Conservation (phyloP, 2,113 vertebrate genomes). For the Oreochromis spilurus region DNA sequence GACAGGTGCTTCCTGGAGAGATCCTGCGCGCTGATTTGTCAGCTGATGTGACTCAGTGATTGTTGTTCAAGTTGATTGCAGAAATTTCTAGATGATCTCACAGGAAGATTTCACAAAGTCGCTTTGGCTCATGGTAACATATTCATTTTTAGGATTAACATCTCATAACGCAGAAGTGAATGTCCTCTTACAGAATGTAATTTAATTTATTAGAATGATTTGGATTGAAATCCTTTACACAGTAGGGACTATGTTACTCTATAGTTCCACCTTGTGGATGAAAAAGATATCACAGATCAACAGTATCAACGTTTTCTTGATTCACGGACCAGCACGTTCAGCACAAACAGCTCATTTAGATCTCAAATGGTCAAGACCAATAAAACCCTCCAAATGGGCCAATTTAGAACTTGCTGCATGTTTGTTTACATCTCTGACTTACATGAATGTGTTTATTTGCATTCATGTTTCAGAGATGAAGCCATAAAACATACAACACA, state of each 20-base stretch:
- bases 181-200: too few species aligned
- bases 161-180: neutral
- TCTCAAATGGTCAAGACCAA: neutral
- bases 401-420: rapidly evolving
- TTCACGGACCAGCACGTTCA: neutral
- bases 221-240: neutral
- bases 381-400: rapidly evolving
- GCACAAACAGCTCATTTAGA: neutral
- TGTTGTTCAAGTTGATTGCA: neutral
- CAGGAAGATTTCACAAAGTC: neutral
- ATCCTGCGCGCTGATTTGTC: slow-evolving; percentile 20
- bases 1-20: neutral
- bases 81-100: neutral
- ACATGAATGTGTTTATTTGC: neutral
- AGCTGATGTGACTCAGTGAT: neutral
- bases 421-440: rapidly evolving
- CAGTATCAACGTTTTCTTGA: neutral
- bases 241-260: neutral
- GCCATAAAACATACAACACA: neutral
- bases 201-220: neutral
- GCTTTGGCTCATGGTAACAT: neutral
- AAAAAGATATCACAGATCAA: rapidly evolving
- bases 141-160: rapidly evolving
- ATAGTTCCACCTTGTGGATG: neutral
- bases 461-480: neutral